Conservation (phyloP, 30 jellyfish, hydroid and myxozoan genomes). For the Cassiopea xamachana region DNA sequence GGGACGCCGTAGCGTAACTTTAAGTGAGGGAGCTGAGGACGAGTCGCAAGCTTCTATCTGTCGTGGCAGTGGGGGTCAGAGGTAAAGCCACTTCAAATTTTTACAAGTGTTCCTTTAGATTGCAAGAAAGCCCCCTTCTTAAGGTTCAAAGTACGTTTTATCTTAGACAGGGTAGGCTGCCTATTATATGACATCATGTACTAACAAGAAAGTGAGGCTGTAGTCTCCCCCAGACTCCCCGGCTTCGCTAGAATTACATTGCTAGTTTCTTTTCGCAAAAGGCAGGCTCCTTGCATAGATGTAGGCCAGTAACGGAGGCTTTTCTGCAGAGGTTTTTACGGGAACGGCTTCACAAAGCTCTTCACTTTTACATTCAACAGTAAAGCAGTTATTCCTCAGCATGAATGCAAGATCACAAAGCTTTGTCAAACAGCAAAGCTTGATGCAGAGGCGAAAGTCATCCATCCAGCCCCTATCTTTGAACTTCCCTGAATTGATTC, state of each 20-base stretch:
- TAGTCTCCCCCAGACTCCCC: not conserved
- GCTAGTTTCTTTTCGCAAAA: constrained; percentile 29
- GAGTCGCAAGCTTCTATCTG: too few relatives aligned
- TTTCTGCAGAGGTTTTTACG: constrained; percentile 62
- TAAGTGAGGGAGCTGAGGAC: too few relatives aligned
- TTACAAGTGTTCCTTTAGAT: too few relatives aligned
- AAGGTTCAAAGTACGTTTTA: too few relatives aligned
- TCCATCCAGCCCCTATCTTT: constrained; percentile 90
- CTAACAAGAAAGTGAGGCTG: not conserved
- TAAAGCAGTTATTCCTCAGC: constrained; percentile 86
- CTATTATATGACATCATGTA: too few relatives aligned
- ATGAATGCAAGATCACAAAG: constrained; percentile 92
- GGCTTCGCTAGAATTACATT: not conserved
- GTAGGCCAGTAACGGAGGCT: constrained; percentile 79
- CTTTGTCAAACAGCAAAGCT: constrained; percentile 80
- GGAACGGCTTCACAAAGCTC: constrained; percentile 93
- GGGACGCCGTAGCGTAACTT: too few relatives aligned
- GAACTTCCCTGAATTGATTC: constrained; percentile 83
- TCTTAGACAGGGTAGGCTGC: too few relatives aligned
- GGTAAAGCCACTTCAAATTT: too few relatives aligned
- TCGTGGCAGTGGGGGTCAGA: too few relatives aligned
- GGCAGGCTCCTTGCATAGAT: constrained; percentile 78
- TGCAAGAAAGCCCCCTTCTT: too few relatives aligned
- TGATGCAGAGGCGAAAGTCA: constrained; percentile 83
- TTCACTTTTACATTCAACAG: constrained; percentile 88